Base-by-base conservation (phyloP, 64 coral and sea anemone genomes). In the Cladopsammia gracilis region DNA sequence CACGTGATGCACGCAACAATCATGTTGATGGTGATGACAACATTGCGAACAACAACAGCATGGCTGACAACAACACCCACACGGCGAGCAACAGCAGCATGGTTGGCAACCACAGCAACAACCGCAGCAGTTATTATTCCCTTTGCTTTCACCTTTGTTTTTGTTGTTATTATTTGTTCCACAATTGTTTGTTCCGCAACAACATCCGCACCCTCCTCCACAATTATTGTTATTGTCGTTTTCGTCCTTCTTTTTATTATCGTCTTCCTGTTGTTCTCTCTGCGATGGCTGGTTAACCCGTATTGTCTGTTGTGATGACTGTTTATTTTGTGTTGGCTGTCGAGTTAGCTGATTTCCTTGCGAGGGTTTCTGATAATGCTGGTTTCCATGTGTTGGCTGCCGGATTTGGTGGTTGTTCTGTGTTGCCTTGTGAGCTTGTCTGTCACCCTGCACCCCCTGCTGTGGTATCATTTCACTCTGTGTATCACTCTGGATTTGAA, bases 1-100 rank as follows among this genome's bases (percentile, higher is more conserved):
- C 25, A 75, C 45, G 72, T 75, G 72, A 75, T 75, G 72, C 45
- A 75, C 72, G 7, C 72, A 75, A 14, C 72, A 75, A n/a, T 75
- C 72, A 19, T 75, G 72, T 48, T 75, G 72, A 49, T n/a, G 20
- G 34, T 34, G 34, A 34, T 34, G 34, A 34, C 34, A 34, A 34
- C 34, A 34, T 34, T 34, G 34, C 34, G 34, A 34, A 34, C 34
- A 34, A 22, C 72, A 75, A 14, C 72, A 75, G 19, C 72, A 75
- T 75, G 72, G 72, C 16, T 75, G 72, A n/a, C 72, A 75, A 48
- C 72, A 75, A 7, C 72, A 75, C 12, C 3, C 53, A 49, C 72
- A 75, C 15, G 72, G 72, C 72, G 45, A 46, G 72, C 72, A 73
- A 16, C 34, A 34, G 12, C 34, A 34, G 10, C 70, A 72, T 34